phyloP scores from a whole-genome alignment of 1,140 invertebrate genomes.

The Cardiocondyla obscurior region DNA sequence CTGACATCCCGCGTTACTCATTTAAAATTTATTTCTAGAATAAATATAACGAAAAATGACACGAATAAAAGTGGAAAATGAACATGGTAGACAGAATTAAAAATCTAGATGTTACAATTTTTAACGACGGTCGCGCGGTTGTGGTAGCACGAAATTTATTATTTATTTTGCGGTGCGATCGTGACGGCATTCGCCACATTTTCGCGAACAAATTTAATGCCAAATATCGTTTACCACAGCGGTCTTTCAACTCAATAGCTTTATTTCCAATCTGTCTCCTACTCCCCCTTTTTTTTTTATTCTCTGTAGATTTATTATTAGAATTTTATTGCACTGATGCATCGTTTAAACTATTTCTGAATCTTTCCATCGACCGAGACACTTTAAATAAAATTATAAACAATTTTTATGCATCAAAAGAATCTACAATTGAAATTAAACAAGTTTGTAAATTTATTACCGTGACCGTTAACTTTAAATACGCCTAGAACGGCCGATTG shows the following conservation, averaged over 20 bases:
- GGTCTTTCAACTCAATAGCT: background rate
- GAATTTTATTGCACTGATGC: constrained; percentile 4
- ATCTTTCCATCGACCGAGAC: background rate
- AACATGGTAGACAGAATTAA: background rate
- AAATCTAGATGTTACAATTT: background rate
- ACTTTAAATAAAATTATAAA: background rate
- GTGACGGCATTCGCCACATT: background rate
- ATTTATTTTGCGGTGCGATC: constrained; percentile 11
- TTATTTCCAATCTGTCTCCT: background rate
- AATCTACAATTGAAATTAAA: background rate
- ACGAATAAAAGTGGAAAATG: background rate
- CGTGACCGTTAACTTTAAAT: background rate
- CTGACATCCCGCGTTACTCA: constrained; percentile 1
- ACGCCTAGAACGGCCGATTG: background rate
- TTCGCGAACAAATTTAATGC: constrained; percentile 55
- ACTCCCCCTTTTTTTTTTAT: background rate
- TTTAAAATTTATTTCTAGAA: background rate
- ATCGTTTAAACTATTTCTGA: background rate
- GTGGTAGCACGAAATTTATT: background rate
- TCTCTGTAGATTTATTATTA: background rate
- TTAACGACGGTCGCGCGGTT: background rate
- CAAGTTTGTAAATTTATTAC: background rate
- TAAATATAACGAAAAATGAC: constrained; percentile 3
- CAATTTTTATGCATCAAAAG: background rate
- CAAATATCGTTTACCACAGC: background rate